Percentiles rank a stretch among this genome's conserved stretches.
Evolutionary conservation across 1,140 invertebrate species (phyloP).

Genomic region (Hetaerina americana): DNA sequence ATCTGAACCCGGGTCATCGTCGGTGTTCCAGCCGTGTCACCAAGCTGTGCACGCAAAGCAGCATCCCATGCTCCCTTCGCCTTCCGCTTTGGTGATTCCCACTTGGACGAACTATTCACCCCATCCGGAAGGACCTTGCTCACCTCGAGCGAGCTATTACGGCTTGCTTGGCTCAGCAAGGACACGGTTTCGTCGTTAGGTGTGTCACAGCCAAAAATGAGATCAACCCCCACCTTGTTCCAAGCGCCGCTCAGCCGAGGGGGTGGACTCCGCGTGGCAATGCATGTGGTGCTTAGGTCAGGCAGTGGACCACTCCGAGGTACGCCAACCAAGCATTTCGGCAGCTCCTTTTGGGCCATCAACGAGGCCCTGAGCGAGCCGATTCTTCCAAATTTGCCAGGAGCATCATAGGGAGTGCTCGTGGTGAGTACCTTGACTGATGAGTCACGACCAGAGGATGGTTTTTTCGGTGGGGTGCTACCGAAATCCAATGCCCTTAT

Average conservation of each 20-base stretch:
- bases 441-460: too few species aligned
- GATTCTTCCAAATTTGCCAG: neutral
- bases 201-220: constrained; percentile 23
- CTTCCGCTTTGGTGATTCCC: neutral
- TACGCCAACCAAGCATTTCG: neutral
- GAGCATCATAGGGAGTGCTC: neutral
- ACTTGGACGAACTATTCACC: neutral
- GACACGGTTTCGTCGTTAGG: too few species aligned
- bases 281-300: constrained; percentile 18
- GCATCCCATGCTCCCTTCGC: constrained; percentile 25
- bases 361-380: neutral
- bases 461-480: constrained; percentile 27
- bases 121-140: neutral
- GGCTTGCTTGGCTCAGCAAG: too few species aligned
- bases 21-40: neutral
- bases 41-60: constrained; percentile 21
- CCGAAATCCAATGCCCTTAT: constrained; percentile 29
- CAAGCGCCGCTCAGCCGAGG: constrained; percentile 28
- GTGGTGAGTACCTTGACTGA: neutral
- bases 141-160: constrained; percentile 11
- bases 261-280: constrained; percentile 26
- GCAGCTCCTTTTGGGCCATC: neutral
- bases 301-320: neutral
- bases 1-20: neutral
- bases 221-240: constrained; percentile 29